Base-by-base conservation (phyloP, 2,797 vertebrate species). In the Notoglanidium macrostoma region DNA sequence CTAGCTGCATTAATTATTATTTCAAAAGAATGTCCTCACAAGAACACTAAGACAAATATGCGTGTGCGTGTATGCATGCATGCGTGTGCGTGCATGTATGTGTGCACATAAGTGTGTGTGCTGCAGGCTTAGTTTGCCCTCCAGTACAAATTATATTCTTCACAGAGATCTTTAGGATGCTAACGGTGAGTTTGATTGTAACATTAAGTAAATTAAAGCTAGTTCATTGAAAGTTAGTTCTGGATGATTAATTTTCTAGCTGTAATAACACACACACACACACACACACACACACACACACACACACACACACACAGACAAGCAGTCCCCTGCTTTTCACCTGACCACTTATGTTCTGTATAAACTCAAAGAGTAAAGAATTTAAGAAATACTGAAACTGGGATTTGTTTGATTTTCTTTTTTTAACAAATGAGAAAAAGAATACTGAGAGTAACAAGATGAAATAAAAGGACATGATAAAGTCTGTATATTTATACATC, bases 161-260 rank as follows among this genome's bases (percentile, higher is more conserved):
- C 93, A 91, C 94, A 92, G 92, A 91, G 92, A 92, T 51, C 91
- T 92, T 92, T 90, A 92, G 90, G 90, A 93, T 61, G 84, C 91
- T 91, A 91, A 93, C 93, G 92, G 95, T 94, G 93, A 90, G 90
- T 91, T 91, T 92, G 93, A 95, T 95, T 94, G 93, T 93, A 94
- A 92, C 91, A 86, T 94, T 95, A 93, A 93, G 91, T 81, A 88
- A 94, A 95, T 96, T 94, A 95, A 94, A 96, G 94, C 68, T 88
- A 72, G 49, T 93, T 95, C 92, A 91, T 90, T 93, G 93, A 94
- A 93, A 94, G 92, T 32, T 32, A 70, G 14, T 70, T 70, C 65
- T 67, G 12, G 68, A 4, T 44, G 72, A n/a, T 6, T 46, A 23
- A 46, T 44, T 72, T 72, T 72, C 35, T 29, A 32, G n/a, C 21